These are phyloP conservation scores for Apis cerana DNA, from an alignment of 1,140 invertebrate species.

Conservation along the genomic window DNA sequence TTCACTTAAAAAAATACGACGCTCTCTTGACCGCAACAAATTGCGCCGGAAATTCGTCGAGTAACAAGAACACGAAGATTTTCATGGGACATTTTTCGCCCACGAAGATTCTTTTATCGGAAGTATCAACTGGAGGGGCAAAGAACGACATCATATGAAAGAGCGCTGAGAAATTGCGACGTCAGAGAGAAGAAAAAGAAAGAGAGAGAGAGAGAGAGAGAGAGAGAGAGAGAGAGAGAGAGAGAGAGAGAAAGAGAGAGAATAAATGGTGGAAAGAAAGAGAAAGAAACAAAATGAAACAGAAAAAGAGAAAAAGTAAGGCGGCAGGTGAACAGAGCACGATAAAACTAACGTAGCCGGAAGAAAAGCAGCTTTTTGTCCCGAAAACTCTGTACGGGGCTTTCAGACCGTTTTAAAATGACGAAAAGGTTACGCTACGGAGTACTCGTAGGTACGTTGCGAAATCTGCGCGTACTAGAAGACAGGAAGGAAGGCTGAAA, in stretches of 20 bases:
- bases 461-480: conserved; percentile 53
- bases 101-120: conserved; percentile 40
- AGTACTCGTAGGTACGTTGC: conserved; percentile 56
- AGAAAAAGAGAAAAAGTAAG: conserved; percentile 20
- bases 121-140: conserved; percentile 27
- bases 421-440: conserved; percentile 62
- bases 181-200: not conserved
- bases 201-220: not conserved
- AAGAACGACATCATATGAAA: conserved; percentile 15
- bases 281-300: no score
- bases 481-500: conserved; percentile 35
- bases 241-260: not conserved
- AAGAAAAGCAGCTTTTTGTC: conserved; percentile 61
- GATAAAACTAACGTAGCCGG: conserved; percentile 49
- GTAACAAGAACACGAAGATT: conserved; percentile 8
- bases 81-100: conserved; percentile 11
- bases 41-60: conserved; percentile 2
- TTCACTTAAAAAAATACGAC: not conserved
- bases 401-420: conserved; percentile 63
- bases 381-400: conserved; percentile 54
- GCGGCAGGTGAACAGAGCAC: conserved; percentile 46
- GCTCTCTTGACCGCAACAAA: conserved; percentile 1
- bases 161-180: conserved; percentile 25
- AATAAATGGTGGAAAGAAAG: no score
- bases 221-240: not conserved